Base-by-base conservation (phyloP, 2,113 vertebrate genomes). In the Climacteris rufus region DNA sequence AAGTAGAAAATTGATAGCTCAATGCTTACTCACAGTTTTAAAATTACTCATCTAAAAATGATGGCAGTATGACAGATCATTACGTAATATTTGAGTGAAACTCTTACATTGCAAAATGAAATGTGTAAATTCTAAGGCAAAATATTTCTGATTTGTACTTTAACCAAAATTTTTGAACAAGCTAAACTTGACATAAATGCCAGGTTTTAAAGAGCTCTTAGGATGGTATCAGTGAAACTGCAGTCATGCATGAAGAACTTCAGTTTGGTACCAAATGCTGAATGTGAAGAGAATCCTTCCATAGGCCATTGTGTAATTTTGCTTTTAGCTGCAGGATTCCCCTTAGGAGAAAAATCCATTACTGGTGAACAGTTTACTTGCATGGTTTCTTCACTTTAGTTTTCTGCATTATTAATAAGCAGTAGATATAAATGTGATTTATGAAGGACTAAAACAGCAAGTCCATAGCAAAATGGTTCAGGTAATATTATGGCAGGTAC, bases 381-480 rank as follows among this genome's bases (percentile, higher is more conserved):
- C 23, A 87, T 7, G 90, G 47, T 49, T 89, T 95, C n/a, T 94
- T 85, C 83, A 54, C 27, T 96, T 96, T 77, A 44, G 13, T 90
- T 95, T 96, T 84, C 70, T 96, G 79, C 44, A 88, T 97, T 97
- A 93, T 95, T 97, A 94, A 96, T 96, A 91, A 61, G 24, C 4
- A 75, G 24, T 68, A 70, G 44, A 57, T 89, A 96, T 87, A 90
- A 96, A 93, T 2, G 10, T 66, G 40, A 56, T 69, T 89, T 94
- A 90, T 93, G 82, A 93, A 93, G 89, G 85, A 95, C 89, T 96
- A 92, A 96, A 87, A 19, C 57, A 76, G 8, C 31, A 64, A 64
- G 15, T 90, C 53, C 24, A 3, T 27, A 86, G 69, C 31, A 72
- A 89, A 92, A 60, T 61, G 65, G 15, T 68, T 27, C 44, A 89